Percentiles rank a stretch among this genome's conserved stretches.
These are phyloP conservation scores for Agonopterix subpropinquella DNA, from an alignment of 2,888 invertebrate genomes.

Conservation along the genomic window DNA sequence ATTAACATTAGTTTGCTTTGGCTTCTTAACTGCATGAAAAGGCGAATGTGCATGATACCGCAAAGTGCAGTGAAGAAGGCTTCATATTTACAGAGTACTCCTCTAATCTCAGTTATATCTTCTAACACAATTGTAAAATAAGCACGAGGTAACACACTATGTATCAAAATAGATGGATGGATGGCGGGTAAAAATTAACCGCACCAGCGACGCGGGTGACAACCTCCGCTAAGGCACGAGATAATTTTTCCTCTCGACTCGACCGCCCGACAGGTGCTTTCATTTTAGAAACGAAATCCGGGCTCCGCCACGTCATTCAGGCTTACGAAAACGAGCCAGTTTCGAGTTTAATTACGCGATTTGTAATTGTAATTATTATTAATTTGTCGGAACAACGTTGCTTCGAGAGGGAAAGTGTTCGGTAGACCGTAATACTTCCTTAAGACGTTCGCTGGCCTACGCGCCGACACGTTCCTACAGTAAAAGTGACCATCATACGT, in stretches of 20 bases:
- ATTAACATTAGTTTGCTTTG: slow-evolving; percentile 16
- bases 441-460: slow-evolving; percentile 14
- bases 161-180: slow-evolving; percentile 11
- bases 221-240: slow-evolving; percentile 18
- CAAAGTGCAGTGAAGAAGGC: too few species aligned
- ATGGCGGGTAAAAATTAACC: slow-evolving; percentile 10
- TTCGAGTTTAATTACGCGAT: slow-evolving; percentile 27
- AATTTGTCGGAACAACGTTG: slow-evolving; percentile 29
- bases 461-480: slow-evolving; percentile 10
- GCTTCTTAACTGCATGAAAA: slow-evolving; percentile 20
- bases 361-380: slow-evolving; percentile 33
- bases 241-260: slow-evolving; percentile 25
- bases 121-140: slow-evolving; percentile 7
- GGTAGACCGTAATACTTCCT: slow-evolving; percentile 52
- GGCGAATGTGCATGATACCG: slow-evolving; percentile 1
- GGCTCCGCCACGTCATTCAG: slow-evolving; percentile 30
- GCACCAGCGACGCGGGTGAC: slow-evolving; percentile 9
- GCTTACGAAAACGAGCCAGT: slow-evolving; percentile 33
- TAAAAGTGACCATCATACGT: slow-evolving; percentile 46
- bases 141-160: background rate
- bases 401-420: slow-evolving; percentile 65
- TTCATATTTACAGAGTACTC: too few species aligned
- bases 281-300: slow-evolving; percentile 42
- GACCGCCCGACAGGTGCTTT: slow-evolving; percentile 39
- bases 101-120: too few species aligned